Base-by-base conservation (phyloP, 2,797 vertebrate species). In the Bucorvus abyssinicus region DNA sequence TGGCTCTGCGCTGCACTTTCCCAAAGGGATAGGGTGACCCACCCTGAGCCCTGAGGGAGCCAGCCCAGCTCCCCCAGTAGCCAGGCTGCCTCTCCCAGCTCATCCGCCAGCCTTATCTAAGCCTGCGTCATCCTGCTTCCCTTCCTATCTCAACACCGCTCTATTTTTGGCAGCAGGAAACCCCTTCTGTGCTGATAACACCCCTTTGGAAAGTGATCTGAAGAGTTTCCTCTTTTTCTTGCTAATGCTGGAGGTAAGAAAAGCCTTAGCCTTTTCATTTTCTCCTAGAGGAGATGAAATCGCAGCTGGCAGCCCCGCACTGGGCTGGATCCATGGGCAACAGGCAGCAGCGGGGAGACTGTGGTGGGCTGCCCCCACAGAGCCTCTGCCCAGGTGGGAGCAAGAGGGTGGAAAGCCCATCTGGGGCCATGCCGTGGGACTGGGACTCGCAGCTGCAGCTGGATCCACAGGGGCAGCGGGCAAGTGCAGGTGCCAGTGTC, bases 151-250 rank as follows among this genome's bases (percentile, higher is more conserved):
- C 30, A 61, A 70, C 64, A 26, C 21, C 0, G 0, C 69, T 57
- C 81, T 95, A 83, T 87, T 93, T 95, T 84, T 68, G 79, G 92
- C 92, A 87, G 68, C 82, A 96, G 94, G 87, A 96, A 97, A 90
- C 95, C 92, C 92, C 89, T 96, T 87, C 92, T 95, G 84, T 30
- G 76, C 73, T 78, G 89, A 55, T 87, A 94, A 84, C 29, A 47
- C 34, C 64, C 19, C 27, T 85, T 44, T 92, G 82, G 53, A 96
- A 94, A 92, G 42, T 16, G 50, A 89, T 55, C 78, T 83, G 75
- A 87, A 93, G 89, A 70, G 49, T 44, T 90, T 85, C 57, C 49
- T 89, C 68, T 69, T 59, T 52, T 75, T 69, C 50, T 90, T 71
- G 71, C 80, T 65, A 17, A 50, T 5, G 18, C 27, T 64, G 50